Evolutionary conservation across 2,797 vertebrate genomes (phyloP), one percentile per base, ranked within the genome.

Genomic region (Graptemys geographica): DNA sequence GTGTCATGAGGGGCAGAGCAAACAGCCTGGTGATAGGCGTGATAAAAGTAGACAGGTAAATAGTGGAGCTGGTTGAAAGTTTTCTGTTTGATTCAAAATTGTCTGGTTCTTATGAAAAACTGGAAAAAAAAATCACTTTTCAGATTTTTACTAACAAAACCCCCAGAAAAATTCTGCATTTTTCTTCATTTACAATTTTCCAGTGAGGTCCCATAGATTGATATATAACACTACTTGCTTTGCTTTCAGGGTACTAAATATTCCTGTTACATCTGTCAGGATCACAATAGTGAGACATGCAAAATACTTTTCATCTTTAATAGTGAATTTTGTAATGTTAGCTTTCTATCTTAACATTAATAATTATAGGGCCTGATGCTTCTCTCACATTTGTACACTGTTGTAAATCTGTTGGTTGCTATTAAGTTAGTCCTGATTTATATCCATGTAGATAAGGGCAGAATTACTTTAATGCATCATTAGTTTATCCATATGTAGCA

Each of bases 271-370:
- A 11, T 74, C 23, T 44, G 37, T 74, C 37, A 74, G 72, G 23
- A 44, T 41, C 12, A 44, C 41, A 74, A 27, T 44, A 27, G 37
- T 44, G 12, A 74, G 25, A n/a, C 33, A 33, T n/a, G 16, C 16
- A 41, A 74, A 74, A 74, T 74, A 13, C 21, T 25, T 52, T 15
- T 16, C 76, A 81, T 78, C 82, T 86, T 83, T 79, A 72, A 41
- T 33, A 11, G 69, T 2, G 3, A 62, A 11, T 13, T 85, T 80
- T 21, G 72, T 87, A 57, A 27, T 0, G 0, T 56, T 89, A 0
- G 5, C 85, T 86, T 92, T 74, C 72, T 85, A 79, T 79, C 52
- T 84, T 79, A 31, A 88, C 47, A 16, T 57, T 11, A 83, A 55
- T 15, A 49, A 6, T 80, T 80, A 56, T 84, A 12, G 52, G 31